Base-by-base conservation (phyloP, 1,140 invertebrate genomes). In the Scaptomyza hsui region DNA sequence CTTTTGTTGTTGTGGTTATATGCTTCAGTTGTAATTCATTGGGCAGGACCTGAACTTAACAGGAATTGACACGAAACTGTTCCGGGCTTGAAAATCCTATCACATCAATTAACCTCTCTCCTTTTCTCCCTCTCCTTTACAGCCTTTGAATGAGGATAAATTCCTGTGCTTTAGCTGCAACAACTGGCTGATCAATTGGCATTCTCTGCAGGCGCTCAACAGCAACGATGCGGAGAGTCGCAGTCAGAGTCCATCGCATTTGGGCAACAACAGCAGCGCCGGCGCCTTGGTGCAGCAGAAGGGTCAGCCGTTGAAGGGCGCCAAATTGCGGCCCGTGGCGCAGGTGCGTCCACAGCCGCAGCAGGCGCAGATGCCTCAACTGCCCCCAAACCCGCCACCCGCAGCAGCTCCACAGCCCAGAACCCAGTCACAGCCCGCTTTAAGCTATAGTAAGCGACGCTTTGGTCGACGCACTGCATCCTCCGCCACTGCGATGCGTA, bases 161-260 rank as follows among this genome's bases (percentile, higher is more conserved):
- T 91, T 89, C 61, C 67, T 91, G 26, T 91, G 90, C 78, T 91
- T 90, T 57, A 90, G 90, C 63, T 91, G 90, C 72, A 91, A 91
- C 67, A 91, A 91, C 55, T 91, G 90, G 90, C 72, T 91, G 4
- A 91, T 91, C 59, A 91, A 91, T 45, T 91, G 90, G 90, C 89
- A 91, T 29, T 91, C 90, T 37, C 60, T 91, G 63, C 90, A 90
- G 51, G 78, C 88, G 18, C 51, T 88, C 6, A 91, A 91, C 59
- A 91, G 89, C 69, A 91, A 91, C 42, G 90, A 91, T 56, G 85
- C 88, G 3, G 90, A 90, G 39, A 86, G 60, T 18, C 60, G 42
- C 6, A 69, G 67, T 13, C 67, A 70, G 37, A 91, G 89, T 51
- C 81, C 83, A 4, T 83, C 83, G 13, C 89, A 89, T 48, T 70